phyloP scores from a whole-genome alignment of 2,113 vertebrate genomes.

The Channa argus region DNA sequence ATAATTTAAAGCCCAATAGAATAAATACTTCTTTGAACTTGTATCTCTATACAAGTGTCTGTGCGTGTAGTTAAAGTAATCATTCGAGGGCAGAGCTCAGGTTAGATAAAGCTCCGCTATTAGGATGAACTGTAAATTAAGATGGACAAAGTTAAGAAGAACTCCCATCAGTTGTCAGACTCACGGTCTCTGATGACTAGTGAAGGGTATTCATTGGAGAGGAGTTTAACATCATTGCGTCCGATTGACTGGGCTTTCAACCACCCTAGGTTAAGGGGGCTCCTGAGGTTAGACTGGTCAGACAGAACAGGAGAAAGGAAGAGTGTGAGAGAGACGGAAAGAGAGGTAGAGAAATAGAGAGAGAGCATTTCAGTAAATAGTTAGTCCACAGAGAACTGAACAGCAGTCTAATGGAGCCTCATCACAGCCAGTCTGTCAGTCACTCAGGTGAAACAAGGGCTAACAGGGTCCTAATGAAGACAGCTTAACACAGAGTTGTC shows the following conservation, averaged over 20 bases:
- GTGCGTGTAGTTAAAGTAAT: slow-evolving; percentile 26
- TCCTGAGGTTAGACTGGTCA: slow-evolving; percentile 77
- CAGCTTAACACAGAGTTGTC: slow-evolving; percentile 66
- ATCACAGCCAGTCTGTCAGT: slow-evolving; percentile 76
- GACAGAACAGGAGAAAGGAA: slow-evolving; percentile 62
- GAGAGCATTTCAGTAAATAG: slow-evolving; percentile 64
- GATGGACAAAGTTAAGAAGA: slow-evolving; percentile 56
- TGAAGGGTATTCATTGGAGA: slow-evolving; percentile 75
- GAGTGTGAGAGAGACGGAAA: slow-evolving; percentile 34
- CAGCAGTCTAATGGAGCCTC: slow-evolving; percentile 76
- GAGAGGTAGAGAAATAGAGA: slow-evolving; percentile 32
- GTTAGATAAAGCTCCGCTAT: slow-evolving; percentile 19
- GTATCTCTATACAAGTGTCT: slow-evolving; percentile 14
- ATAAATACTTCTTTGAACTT: too few relatives aligned
- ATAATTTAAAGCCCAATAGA: too few relatives aligned
- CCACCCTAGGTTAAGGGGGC: slow-evolving; percentile 76
- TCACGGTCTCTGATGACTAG: slow-evolving; percentile 50
- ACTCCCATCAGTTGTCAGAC: slow-evolving; percentile 57
- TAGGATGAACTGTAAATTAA: slow-evolving; percentile 48
- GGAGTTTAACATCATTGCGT: slow-evolving; percentile 78
- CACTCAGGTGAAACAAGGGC: slow-evolving; percentile 76
- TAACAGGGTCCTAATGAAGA: slow-evolving; percentile 80
- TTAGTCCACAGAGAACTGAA: slow-evolving; percentile 65
- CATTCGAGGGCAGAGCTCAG: slow-evolving; percentile 10
- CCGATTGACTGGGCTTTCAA: slow-evolving; percentile 77